Evolutionary conservation across 2,888 invertebrate genomes (phyloP).

Genomic region (Eupeodes latifasciatus): DNA sequence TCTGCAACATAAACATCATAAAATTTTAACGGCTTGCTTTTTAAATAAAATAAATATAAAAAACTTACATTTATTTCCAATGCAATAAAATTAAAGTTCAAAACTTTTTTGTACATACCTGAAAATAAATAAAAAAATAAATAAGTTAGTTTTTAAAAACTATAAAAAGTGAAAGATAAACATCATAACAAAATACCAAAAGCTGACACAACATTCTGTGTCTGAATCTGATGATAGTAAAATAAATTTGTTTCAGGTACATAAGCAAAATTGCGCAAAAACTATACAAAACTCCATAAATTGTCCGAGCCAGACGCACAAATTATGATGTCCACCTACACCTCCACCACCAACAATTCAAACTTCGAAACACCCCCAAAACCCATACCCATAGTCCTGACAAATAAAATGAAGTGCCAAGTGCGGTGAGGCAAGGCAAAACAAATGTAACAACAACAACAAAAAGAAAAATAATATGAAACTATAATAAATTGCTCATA

Average conservation of each 20-base stretch:
- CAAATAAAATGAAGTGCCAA: constrained; percentile 64
- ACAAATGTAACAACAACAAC: constrained; percentile 28
- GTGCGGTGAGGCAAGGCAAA: constrained; percentile 31
- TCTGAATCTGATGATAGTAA: constrained; percentile 28
- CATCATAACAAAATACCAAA: constrained; percentile 13
- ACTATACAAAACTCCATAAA: constrained; percentile 72
- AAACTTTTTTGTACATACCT: constrained; percentile 51
- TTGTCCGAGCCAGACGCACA: constrained; percentile 78
- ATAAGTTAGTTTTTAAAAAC: constrained; percentile 10
- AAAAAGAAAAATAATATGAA: constrained; percentile 40
- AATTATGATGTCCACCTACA: constrained; percentile 77
- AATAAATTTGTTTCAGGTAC: constrained; percentile 51
- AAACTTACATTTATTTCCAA: not conserved
- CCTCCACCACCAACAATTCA: constrained; percentile 47
- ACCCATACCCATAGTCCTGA: constrained; percentile 41
- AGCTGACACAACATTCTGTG: constrained; percentile 4
- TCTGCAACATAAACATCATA: not conserved
- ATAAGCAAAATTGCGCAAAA: constrained; percentile 35
- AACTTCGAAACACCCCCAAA: not conserved
- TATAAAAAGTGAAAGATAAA: not conserved
- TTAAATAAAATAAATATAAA: not conserved
- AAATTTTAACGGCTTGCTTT: not conserved
- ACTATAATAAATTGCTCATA: constrained; percentile 62
- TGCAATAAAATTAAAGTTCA: not conserved
- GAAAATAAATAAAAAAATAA: constrained; percentile 19